These are phyloP conservation scores for Agonopterix arenella DNA, from an alignment of 2,888 invertebrate genomes.

Conservation along the genomic window DNA sequence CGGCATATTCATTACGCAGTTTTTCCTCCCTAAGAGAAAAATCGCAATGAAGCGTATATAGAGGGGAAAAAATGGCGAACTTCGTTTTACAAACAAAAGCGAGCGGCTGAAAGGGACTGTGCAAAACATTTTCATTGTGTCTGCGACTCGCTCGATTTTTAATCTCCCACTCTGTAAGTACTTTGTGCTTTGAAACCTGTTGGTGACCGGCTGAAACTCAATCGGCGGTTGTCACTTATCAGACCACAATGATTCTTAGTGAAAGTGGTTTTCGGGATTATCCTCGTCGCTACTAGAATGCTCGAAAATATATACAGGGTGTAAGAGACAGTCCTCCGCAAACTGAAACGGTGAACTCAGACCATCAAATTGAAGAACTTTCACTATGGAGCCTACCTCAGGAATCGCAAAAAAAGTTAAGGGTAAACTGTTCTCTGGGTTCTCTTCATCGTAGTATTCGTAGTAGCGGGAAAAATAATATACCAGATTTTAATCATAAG, in stretches of 20 bases:
- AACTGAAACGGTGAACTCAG: no score
- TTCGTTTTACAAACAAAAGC: constrained; percentile 74
- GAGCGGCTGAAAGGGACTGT: constrained; percentile 60
- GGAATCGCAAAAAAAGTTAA: no score
- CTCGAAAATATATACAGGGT: no score
- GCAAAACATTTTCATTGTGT: constrained; percentile 74
- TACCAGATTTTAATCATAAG: no score
- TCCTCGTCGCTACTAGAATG: no score
- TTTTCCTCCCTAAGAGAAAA: constrained; percentile 46
- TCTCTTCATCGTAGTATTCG: no score
- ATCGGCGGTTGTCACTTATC: constrained; percentile 22
- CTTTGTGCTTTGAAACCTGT: constrained; percentile 58
- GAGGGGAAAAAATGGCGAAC: constrained; percentile 54
- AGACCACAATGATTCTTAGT: background rate
- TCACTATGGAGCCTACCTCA: no score
- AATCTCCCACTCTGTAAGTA: constrained; percentile 67
- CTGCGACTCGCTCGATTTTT: constrained; percentile 71
- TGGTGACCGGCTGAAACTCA: constrained; percentile 40
- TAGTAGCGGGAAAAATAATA: no score
- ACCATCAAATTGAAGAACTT: no score
- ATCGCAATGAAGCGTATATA: constrained; percentile 61
- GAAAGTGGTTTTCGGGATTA: no score
- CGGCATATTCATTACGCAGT: constrained; percentile 50
- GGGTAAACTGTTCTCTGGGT: no score
- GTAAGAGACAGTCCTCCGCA: no score